phyloP scores from a whole-genome alignment of 2,888 invertebrate genomes.

The Cordilura impudica region DNA sequence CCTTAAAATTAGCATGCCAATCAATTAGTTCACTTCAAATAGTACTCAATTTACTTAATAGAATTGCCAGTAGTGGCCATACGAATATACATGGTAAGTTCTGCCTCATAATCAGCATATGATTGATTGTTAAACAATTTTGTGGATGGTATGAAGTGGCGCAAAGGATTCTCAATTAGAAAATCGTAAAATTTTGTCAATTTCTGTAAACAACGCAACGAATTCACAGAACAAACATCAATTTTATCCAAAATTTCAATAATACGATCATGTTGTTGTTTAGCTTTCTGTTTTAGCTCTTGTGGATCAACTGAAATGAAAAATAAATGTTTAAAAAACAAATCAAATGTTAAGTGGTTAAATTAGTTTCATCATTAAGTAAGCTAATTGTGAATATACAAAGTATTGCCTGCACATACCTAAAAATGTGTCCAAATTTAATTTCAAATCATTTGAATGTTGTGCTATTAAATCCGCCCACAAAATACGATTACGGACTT shows the following conservation, averaged over 20 bases:
- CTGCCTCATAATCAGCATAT: constrained; percentile 74
- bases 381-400: background rate
- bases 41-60: constrained; percentile 64
- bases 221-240: constrained; percentile 68
- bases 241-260: constrained; percentile 74
- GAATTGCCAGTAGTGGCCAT: constrained; percentile 71
- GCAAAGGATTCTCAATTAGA: constrained; percentile 73
- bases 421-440: constrained; percentile 72
- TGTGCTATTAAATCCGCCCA: constrained; percentile 74
- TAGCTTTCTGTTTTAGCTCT: constrained; percentile 67
- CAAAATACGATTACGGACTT: constrained; percentile 74
- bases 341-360: constrained; percentile 34
- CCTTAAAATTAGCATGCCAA: constrained; percentile 55
- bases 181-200: constrained; percentile 71
- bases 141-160: constrained; percentile 72
- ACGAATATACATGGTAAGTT: constrained; percentile 78
- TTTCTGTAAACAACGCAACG: constrained; percentile 69
- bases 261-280: constrained; percentile 73
- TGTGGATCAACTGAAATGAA: constrained; percentile 71
- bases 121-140: constrained; percentile 72
- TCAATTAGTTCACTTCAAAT: constrained; percentile 44
- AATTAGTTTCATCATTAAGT: constrained; percentile 32
- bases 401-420: constrained; percentile 68
- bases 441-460: constrained; percentile 72
- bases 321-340: constrained; percentile 35